These are phyloP conservation scores for Drosophila jambulina DNA, from an alignment of 1,140 invertebrate genomes.

Conservation along the genomic window DNA sequence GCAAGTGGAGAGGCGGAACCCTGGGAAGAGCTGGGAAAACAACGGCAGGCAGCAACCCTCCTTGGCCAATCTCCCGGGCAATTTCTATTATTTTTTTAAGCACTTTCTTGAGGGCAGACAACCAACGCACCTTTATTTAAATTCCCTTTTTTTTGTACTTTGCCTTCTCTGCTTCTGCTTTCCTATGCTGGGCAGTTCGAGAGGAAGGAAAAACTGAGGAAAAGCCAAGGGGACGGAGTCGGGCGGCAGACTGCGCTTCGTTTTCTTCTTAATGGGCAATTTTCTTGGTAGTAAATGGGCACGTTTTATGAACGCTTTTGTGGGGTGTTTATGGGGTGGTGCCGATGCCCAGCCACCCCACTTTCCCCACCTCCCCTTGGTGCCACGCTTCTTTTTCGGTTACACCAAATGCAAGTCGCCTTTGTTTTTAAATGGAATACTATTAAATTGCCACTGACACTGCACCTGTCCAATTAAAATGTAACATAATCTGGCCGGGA, in stretches of 20 bases:
- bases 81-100: constrained; percentile 66
- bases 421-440: constrained; percentile 54
- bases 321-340: constrained; percentile 81
- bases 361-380: neutral
- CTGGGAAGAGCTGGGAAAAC: constrained; percentile 10
- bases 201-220: neutral
- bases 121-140: constrained; percentile 83
- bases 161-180: neutral
- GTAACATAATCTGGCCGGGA: constrained; percentile 27
- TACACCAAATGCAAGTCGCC: constrained; percentile 20
- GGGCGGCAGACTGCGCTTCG: constrained; percentile 54
- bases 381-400: constrained; percentile 16
- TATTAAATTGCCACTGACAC: constrained; percentile 64
- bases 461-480: constrained; percentile 63
- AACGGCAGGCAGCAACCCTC: constrained; percentile 13
- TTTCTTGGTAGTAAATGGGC: constrained; percentile 83
- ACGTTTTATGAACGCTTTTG: constrained; percentile 85
- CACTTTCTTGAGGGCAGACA: constrained; percentile 61
- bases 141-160: constrained; percentile 44
- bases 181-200: constrained; percentile 43
- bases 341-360: constrained; percentile 9
- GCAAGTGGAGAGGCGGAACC: constrained; percentile 63
- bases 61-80: constrained; percentile 44
- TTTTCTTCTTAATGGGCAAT: constrained; percentile 82
- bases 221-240: neutral